Evolutionary conservation across 2,888 invertebrate species (phyloP), one percentile per base, ranked within the genome.

Genomic region (Scelioninae gen. 2): DNA sequence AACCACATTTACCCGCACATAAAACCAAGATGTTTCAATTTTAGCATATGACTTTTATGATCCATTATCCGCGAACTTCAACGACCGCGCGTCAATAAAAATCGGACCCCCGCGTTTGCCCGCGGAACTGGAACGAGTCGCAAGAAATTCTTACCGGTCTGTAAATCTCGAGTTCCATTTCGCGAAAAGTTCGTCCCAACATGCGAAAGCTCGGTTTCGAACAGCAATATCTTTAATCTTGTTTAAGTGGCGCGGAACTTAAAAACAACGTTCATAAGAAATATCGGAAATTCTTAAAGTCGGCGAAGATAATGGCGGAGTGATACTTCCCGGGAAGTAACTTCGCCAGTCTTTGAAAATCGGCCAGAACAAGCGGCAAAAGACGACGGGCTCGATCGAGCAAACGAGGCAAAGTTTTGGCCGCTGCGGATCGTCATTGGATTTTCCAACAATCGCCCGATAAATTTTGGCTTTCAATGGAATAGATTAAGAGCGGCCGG

Each of bases 391-490:
- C 48, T 45, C 64, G 61, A 70, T 68, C 68, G 64, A 67, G 65
- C 61, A 71, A 72, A 76, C 70, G 73, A 71, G 65, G 71, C 64
- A 65, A 74, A 74, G 71, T 74, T 74, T n/a, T 71, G 74, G 13
- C 68, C 64, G 57, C 69, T 43, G 60, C 41, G 45, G 74, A 69
- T 70, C 74, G 70, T 70, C 69, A 74, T 74, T 70, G 65, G 65
- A 74, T 74, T 74, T 74, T 69, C 74, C 41, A 74, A 74, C 74
- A 74, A 72, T 71, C 28, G 60, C 64, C n/a, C 64, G 71, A 72
- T 74, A 71, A 74, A 74, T 74, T 74, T 74, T 63, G 67, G 68
- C 67, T 74, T 71, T 68, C 74, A 71, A 71, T 71, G 74, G 70
- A 74, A 74, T 70, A 70, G 70, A 74, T 74, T 74, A 74, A 70